These are phyloP conservation scores for Tenthredo scrophulariae DNA, from an alignment of 2,888 invertebrate species.

Conservation along the genomic window DNA sequence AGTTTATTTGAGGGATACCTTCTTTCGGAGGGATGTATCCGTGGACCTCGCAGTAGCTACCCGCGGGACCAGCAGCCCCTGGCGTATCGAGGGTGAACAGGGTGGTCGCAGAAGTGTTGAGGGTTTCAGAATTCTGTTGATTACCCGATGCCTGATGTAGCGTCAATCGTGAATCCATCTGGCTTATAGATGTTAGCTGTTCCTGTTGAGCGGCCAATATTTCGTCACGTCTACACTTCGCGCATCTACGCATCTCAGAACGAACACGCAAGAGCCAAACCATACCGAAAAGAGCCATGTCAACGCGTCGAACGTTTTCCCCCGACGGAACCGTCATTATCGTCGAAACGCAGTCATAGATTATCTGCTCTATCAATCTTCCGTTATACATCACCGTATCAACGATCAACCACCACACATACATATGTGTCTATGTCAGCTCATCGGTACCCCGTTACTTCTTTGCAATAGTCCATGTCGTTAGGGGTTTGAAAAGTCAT, in stretches of 20 bases:
- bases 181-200: constrained; percentile 57
- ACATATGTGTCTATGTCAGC: background rate
- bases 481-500: background rate
- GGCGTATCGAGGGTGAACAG: constrained; percentile 80
- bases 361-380: constrained; percentile 68
- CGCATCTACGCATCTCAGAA: constrained; percentile 88
- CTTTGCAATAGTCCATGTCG: background rate
- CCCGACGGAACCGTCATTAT: constrained; percentile 77
- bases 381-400: constrained; percentile 72
- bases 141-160: constrained; percentile 50
- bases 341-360: constrained; percentile 74
- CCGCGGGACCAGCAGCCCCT: constrained; percentile 72
- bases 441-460: constrained; percentile 53
- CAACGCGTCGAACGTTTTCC: constrained; percentile 75
- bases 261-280: constrained; percentile 91
- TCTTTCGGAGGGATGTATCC: constrained; percentile 81
- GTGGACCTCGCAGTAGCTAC: constrained; percentile 82
- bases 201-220: constrained; percentile 73
- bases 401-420: constrained; percentile 35
- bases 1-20: constrained; percentile 73
- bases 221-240: constrained; percentile 84
- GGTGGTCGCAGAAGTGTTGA: constrained; percentile 76
- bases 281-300: constrained; percentile 93
- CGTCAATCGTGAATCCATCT: constrained; percentile 57
- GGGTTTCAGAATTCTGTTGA: constrained; percentile 67